Evolutionary conservation across 2,113 vertebrate species (phyloP).

Genomic region (Oncorhynchus tshawytscha): DNA sequence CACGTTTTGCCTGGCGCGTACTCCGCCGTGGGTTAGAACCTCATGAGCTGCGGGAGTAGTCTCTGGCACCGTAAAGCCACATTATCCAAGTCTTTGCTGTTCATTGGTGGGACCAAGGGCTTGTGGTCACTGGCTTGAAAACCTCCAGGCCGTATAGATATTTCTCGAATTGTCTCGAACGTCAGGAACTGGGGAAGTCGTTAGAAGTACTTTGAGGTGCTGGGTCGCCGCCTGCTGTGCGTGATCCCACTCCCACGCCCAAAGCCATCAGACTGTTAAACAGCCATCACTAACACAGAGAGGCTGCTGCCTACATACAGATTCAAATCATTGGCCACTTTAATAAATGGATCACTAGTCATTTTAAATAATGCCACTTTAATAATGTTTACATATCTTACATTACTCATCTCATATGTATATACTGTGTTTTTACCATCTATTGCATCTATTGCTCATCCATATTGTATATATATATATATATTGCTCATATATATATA

Average conservation of each 20-base stretch:
- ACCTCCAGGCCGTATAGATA: constrained; percentile 39
- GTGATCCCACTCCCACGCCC: constrained; percentile 2
- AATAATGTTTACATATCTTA: too few species aligned
- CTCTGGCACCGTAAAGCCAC: constrained; percentile 18
- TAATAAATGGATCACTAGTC: too few species aligned
- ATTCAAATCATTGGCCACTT: too few species aligned
- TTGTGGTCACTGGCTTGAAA: constrained; percentile 44
- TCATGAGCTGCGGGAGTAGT: background rate
- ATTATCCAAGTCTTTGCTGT: constrained; percentile 41
- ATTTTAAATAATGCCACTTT: too few species aligned
- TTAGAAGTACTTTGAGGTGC: constrained; percentile 46
- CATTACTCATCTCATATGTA: too few species aligned
- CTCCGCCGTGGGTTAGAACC: background rate
- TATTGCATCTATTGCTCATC: too few species aligned
- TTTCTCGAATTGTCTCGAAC: constrained; percentile 47
- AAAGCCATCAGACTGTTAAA: background rate
- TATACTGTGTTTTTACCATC: too few species aligned
- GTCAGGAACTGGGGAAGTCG: constrained; percentile 12
- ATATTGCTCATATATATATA: too few species aligned
- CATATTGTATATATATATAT: too few species aligned
- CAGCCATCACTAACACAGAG: too few species aligned
- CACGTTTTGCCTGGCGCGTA: constrained; percentile 12
- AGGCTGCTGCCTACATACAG: too few species aligned
- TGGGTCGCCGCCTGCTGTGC: constrained; percentile 42
- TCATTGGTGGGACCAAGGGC: constrained; percentile 24